These are phyloP conservation scores for Philhelius pedissequus DNA, from an alignment of 2,888 invertebrate species.

Conservation along the genomic window DNA sequence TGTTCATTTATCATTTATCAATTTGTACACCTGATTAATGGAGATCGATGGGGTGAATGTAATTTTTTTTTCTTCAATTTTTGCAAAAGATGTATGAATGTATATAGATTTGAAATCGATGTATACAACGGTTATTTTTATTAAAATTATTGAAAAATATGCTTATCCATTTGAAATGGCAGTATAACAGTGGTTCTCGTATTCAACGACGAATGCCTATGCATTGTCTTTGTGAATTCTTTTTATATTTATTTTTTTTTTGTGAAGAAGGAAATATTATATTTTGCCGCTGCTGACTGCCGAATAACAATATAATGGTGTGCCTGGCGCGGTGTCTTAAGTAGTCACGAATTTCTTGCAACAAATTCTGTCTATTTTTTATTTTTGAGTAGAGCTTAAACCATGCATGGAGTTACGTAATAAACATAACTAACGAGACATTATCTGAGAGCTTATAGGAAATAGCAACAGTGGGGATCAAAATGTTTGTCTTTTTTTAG, in stretches of 20 bases:
- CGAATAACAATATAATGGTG: conserved; percentile 13
- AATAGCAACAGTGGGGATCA: conserved; percentile 12
- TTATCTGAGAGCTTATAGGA: not conserved
- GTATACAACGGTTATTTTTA: conserved; percentile 4
- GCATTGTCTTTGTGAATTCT: conserved; percentile 4
- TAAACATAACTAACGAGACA: conserved; percentile 32
- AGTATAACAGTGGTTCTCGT: not conserved
- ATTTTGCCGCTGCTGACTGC: conserved; percentile 12
- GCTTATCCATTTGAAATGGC: conserved; percentile 11
- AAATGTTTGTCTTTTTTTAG: conserved; percentile 1
- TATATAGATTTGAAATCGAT: not conserved
- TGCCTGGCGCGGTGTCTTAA: conserved; percentile 13
- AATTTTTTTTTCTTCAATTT: conserved; percentile 16
- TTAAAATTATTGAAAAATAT: conserved; percentile 47
- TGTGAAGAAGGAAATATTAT: conserved; percentile 20
- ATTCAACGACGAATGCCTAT: not conserved
- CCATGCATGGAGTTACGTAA: conserved; percentile 52
- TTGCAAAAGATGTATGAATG: conserved; percentile 9
- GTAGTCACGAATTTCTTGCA: conserved; percentile 56
- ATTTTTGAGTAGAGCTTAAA: conserved; percentile 6
- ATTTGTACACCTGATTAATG: conserved; percentile 66
- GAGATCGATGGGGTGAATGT: conserved; percentile 56
- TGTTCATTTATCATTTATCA: conserved; percentile 60
- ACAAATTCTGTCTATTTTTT: not conserved
- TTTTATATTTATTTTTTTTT: not conserved